Conservation (phyloP, 2,888 invertebrate species). For the Balanococcus diminutus region DNA sequence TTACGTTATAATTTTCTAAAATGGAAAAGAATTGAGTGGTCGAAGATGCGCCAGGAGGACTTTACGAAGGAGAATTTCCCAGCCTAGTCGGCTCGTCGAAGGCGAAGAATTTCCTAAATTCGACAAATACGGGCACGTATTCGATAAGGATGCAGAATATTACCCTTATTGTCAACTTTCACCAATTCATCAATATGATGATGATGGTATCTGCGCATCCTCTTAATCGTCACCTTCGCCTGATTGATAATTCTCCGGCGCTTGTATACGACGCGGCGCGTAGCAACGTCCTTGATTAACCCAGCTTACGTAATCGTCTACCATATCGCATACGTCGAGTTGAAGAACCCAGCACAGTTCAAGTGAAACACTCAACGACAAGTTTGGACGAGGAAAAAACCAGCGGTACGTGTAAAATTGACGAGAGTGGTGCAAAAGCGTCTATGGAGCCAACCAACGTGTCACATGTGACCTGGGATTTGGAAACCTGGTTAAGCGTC, state of each 20-base stretch:
- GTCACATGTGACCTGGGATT: too few species aligned
- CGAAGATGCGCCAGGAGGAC: background rate
- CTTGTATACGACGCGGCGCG: too few species aligned
- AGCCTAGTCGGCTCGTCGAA: background rate
- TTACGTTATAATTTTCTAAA: too few species aligned
- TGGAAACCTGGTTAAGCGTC: too few species aligned
- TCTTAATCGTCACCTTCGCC: constrained; percentile 12
- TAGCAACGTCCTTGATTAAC: constrained; percentile 2
- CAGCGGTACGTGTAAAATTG: background rate
- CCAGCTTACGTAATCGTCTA: background rate
- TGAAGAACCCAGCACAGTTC: background rate
- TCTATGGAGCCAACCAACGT: too few species aligned
- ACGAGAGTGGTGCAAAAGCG: background rate
- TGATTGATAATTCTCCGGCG: constrained; percentile 2
- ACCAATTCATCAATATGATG: background rate
- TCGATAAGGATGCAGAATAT: background rate
- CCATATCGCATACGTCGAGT: background rate
- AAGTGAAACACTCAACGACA: too few species aligned
- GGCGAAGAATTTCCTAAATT: background rate
- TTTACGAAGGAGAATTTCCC: too few species aligned
- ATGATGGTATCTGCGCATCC: background rate
- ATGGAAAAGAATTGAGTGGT: too few species aligned
- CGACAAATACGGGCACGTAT: background rate
- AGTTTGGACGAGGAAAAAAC: too few species aligned
- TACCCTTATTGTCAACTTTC: constrained; percentile 28